A percentile compares a stretch with the other conserved stretches of the same genome.
Evolutionary conservation across 2,113 vertebrate genomes (phyloP).

Genomic region (Bubo scandiacus): DNA sequence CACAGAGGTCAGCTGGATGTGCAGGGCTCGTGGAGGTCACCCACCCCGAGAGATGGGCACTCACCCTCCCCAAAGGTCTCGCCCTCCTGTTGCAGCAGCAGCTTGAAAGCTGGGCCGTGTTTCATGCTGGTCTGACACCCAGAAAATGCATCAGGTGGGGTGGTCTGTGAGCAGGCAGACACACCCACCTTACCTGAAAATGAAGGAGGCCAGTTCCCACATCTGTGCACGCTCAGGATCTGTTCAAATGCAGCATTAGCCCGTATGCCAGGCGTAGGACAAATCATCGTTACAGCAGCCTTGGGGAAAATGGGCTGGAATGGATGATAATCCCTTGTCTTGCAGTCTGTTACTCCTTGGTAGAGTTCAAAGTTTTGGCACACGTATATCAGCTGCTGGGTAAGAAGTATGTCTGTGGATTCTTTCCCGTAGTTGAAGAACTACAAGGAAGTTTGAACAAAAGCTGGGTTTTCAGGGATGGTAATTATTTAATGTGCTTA

Average conservation of each 20-base stretch:
- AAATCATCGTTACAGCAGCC: background rate
- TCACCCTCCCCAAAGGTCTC: background rate
- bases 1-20: background rate
- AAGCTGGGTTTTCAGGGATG: background rate
- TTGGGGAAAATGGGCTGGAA: background rate
- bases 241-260: background rate
- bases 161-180: background rate
- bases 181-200: background rate
- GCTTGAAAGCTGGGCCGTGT: rapidly evolving
- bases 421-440: background rate
- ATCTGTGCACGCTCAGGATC: rapidly evolving
- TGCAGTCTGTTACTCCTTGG: background rate
- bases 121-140: background rate
- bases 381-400: rapidly evolving
- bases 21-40: background rate
- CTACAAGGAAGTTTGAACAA: background rate
- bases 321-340: background rate
- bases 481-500: background rate
- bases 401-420: background rate
- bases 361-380: background rate
- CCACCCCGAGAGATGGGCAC: rapidly evolving
- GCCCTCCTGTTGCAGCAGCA: rapidly evolving
- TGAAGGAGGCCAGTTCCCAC: background rate
- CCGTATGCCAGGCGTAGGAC: too few relatives aligned
- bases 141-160: rapidly evolving